Percentiles rank a stretch among this genome's conserved stretches.
phyloP scores from a whole-genome alignment of 2,888 invertebrate genomes.

The Eilema depressum region DNA sequence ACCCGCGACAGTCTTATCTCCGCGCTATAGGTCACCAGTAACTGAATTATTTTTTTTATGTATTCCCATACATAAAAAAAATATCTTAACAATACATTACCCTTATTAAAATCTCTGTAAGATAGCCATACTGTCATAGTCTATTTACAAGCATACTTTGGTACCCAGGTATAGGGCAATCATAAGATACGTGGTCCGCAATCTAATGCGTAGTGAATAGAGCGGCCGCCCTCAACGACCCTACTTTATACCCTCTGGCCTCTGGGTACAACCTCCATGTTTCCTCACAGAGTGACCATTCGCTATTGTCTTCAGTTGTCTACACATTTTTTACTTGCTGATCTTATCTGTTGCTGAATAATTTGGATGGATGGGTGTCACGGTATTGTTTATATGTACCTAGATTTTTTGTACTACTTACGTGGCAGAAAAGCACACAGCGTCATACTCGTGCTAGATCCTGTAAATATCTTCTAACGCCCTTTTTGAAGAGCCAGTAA shows the following conservation, averaged over 20 bases:
- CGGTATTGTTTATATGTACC: slow-evolving; percentile 37
- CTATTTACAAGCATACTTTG: slow-evolving; percentile 4
- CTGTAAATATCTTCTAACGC: too few relatives aligned
- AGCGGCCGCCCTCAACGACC: slow-evolving; percentile 31
- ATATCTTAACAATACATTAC: too few relatives aligned
- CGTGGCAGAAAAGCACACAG: too few relatives aligned
- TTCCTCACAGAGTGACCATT: slow-evolving; percentile 45
- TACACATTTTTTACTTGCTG: slow-evolving; percentile 47
- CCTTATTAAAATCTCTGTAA: background rate
- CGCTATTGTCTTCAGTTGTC: slow-evolving; percentile 45
- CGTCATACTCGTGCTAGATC: too few relatives aligned
- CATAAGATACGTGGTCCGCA: slow-evolving; percentile 49
- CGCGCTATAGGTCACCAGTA: too few relatives aligned
- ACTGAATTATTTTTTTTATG: too few relatives aligned
- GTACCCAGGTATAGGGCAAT: slow-evolving; percentile 45
- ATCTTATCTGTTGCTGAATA: slow-evolving; percentile 30
- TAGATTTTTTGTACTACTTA: slow-evolving; percentile 4
- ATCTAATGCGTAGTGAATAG: slow-evolving; percentile 44
- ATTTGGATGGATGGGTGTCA: slow-evolving; percentile 34
- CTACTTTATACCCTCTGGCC: slow-evolving; percentile 27
- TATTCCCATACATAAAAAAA: too few relatives aligned
- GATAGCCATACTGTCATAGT: background rate
- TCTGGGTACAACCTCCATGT: slow-evolving; percentile 34
- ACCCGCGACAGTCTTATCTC: too few relatives aligned
- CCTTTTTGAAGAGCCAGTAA: too few relatives aligned